Percentiles rank a stretch among this genome's conserved stretches.
These are phyloP conservation scores for Monoplex corrugatus DNA, from an alignment of 2,888 invertebrate species.

Conservation along the genomic window DNA sequence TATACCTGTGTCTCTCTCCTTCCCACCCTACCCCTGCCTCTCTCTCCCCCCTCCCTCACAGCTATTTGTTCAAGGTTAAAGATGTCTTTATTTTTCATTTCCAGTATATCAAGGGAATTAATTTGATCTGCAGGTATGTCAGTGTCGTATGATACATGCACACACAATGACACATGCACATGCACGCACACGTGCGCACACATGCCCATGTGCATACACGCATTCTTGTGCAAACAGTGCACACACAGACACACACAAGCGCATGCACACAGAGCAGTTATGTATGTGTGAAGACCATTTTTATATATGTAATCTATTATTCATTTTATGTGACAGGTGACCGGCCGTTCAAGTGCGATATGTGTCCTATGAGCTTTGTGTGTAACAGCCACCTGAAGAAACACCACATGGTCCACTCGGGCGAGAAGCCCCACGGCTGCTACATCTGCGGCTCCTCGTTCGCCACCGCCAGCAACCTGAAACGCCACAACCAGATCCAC, in stretches of 20 bases:
- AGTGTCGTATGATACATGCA: too few species aligned
- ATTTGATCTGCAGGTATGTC: too few species aligned
- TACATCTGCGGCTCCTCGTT: background rate
- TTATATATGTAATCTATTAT: background rate
- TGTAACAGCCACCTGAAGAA: conserved; percentile 19
- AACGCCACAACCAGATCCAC: conserved; percentile 29
- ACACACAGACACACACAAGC: background rate
- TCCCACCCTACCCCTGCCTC: too few species aligned
- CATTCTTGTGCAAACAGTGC: too few species aligned
- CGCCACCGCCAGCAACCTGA: background rate
- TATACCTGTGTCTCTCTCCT: too few species aligned
- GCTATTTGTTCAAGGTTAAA: too few species aligned
- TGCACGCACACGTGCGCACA: background rate
- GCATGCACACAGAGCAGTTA: background rate
- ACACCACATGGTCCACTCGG: conserved; percentile 1
- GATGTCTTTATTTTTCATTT: too few species aligned
- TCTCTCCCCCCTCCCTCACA: too few species aligned
- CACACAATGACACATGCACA: background rate
- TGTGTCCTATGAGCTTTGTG: background rate
- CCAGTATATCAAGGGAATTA: too few species aligned
- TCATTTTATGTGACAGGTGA: background rate
- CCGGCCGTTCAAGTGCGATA: background rate
- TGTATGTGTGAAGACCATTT: background rate
- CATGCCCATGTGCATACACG: background rate
- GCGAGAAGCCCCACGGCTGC: conserved; percentile 26